Conservation (phyloP, 1,140 invertebrate species). For the Bombus vancouverensis region DNA sequence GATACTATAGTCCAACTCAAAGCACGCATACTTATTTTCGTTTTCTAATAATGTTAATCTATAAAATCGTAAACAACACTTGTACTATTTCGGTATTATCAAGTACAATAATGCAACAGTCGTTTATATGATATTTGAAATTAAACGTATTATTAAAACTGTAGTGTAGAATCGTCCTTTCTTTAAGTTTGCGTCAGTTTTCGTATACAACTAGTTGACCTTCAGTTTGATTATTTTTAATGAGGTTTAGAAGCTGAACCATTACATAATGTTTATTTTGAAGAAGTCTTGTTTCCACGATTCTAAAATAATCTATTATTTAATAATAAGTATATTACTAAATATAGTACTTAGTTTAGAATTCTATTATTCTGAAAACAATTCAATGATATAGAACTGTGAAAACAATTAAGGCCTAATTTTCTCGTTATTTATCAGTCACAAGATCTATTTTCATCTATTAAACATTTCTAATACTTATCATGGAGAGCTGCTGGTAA, state of each 20-base stretch:
- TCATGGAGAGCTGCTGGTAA: slow-evolving; percentile 4
- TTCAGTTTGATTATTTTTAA: neutral
- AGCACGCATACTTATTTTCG: neutral
- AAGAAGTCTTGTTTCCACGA: slow-evolving; percentile 12
- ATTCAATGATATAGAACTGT: neutral
- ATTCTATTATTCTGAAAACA: neutral
- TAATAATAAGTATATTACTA: neutral
- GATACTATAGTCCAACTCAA: slow-evolving; percentile 40
- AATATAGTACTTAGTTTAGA: neutral
- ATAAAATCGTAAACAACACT: slow-evolving; percentile 16
- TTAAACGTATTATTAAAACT: slow-evolving; percentile 24
- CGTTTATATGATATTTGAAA: slow-evolving; percentile 40
- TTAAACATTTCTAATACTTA: slow-evolving; percentile 19
- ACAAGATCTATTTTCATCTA: slow-evolving; percentile 11
- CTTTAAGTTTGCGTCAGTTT: neutral
- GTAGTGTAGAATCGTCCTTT: neutral
- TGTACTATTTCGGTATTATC: slow-evolving; percentile 38
- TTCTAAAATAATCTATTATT: neutral
- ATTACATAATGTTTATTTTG: neutral
- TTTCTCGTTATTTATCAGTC: slow-evolving; percentile 3
- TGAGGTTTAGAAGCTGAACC: slow-evolving; percentile 21
- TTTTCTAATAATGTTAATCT: slow-evolving; percentile 25
- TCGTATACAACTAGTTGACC: neutral
- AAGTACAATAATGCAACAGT: slow-evolving; percentile 20
- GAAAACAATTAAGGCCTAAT: slow-evolving; percentile 14